phyloP scores from a whole-genome alignment of 2,113 vertebrate genomes.

The Macaca mulatta region DNA sequence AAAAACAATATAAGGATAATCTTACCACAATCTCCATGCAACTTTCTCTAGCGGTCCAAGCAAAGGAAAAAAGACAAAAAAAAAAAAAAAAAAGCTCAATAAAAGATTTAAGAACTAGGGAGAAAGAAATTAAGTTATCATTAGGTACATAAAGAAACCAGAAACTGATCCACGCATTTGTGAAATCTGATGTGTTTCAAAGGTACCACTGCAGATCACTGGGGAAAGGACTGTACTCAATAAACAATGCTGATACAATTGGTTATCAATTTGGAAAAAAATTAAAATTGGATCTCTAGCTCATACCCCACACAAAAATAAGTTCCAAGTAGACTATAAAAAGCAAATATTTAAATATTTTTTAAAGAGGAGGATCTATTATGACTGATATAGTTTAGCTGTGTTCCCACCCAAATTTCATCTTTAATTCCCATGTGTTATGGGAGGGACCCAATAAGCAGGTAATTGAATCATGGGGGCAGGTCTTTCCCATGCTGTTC shows the following conservation, averaged over 20 bases:
- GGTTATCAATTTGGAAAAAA: not conserved
- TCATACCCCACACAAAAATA: slow-evolving; percentile 48
- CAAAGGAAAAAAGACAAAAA: slow-evolving; percentile 4
- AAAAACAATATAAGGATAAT: slow-evolving; percentile 36
- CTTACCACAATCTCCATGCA: not conserved
- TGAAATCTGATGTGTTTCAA: not conserved
- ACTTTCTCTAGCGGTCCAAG: not conserved
- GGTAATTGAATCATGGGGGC: too few relatives aligned
- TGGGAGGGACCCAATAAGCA: too few relatives aligned
- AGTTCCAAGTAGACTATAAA: slow-evolving; percentile 15
- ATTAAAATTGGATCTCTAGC: not conserved
- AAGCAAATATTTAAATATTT: slow-evolving; percentile 1
- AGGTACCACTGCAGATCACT: not conserved
- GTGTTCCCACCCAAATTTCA: too few relatives aligned
- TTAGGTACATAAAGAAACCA: not conserved
- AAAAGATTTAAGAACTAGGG: slow-evolving; percentile 34
- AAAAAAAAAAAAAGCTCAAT: not conserved
- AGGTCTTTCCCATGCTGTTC: too few relatives aligned
- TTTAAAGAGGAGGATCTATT: slow-evolving; percentile 32
- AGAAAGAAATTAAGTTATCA: slow-evolving; percentile 45
- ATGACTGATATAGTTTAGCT: not conserved
- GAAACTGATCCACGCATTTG: not conserved
- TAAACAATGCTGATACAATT: not conserved
- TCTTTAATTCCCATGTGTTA: too few relatives aligned
- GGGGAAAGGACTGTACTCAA: not conserved